A percentile compares a stretch with the other conserved stretches of the same genome.
Evolutionary conservation across 1,140 invertebrate species (phyloP).

Genomic region (Palaemon carinicauda): DNA sequence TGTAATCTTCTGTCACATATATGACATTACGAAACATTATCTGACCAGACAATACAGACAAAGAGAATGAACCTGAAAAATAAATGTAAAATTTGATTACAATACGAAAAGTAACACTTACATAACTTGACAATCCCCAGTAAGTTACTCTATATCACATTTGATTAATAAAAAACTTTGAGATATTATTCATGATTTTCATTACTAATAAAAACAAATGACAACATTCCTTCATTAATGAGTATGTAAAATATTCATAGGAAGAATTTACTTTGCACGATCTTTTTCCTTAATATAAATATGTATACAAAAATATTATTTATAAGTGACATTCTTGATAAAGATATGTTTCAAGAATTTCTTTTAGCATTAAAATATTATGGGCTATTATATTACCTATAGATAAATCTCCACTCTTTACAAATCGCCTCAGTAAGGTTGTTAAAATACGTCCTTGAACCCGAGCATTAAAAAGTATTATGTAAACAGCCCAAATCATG

Average conservation of each 20-base stretch:
- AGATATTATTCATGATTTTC: no score
- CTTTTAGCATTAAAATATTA: not conserved
- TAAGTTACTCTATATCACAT: not conserved
- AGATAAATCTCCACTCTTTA: conserved; percentile 82
- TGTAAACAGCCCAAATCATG: conserved; percentile 90
- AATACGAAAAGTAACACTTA: conserved; percentile 10
- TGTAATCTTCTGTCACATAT: conserved; percentile 94
- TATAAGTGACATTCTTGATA: not conserved
- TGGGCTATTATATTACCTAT: conserved; percentile 75
- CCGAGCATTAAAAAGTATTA: conserved; percentile 94
- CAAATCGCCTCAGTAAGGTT: conserved; percentile 86
- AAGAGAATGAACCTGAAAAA: conserved; percentile 86
- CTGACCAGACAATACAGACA: conserved; percentile 95
- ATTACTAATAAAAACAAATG: no score
- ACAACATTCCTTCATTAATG: no score
- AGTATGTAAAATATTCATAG: no score
- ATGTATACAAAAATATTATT: not conserved
- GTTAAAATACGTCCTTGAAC: conserved; percentile 90
- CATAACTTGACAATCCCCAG: not conserved
- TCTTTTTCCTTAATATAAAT: no score
- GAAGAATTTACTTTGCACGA: no score
- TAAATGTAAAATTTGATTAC: conserved; percentile 38
- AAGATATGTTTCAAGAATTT: not conserved
- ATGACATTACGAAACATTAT: conserved; percentile 98
- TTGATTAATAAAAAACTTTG: no score